Evolutionary conservation across 1,140 invertebrate species (phyloP), one percentile per base, ranked within the genome.

Genomic region (Eriocheir sinensis): DNA sequence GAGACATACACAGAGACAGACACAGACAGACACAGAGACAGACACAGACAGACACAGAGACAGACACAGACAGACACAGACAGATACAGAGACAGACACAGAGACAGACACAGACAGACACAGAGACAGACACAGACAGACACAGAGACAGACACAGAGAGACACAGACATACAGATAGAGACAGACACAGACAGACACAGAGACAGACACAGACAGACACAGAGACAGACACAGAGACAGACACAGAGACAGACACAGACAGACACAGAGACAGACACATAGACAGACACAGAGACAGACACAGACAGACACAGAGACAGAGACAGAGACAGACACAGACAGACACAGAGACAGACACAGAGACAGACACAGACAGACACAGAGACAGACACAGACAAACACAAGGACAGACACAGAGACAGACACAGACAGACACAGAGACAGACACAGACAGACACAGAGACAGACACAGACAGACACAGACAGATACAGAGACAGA

Each of bases 151-250:
- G 12, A 72, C 27, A 72, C 27, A 72, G 12, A 72, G 12, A 72
- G 12, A 72, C 27, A 72, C 27, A 72, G 12, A 72, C 27, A 72
- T 72, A 72, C 27, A 72, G 12, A 72, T 72, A 72, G 12, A 72
- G 12, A 72, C 27, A 72, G 12, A 72, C 27, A 72, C 27, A 72
- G 12, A 72, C 27, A 72, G 12, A 72, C 27, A 72, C 36, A 1
- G n/a, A 85, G n/a, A 85, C 36, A 85, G n/a, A 85, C 36, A 85
- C 36, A 85, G n/a, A 85, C 36, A 85, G n/a, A 85, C 36, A 85
- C 36, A 85, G n/a, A 85, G n/a, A 85, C 36, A 85, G n/a, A 85
- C 36, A 85, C 36, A 85, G n/a, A 85, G n/a, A 85, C 36, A 85
- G 1, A 85, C 36, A 85, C 36, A 27, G 1, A 85, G n/a, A 85